phyloP scores from a whole-genome alignment of 2,797 vertebrate species.

The Mus caroli region DNA sequence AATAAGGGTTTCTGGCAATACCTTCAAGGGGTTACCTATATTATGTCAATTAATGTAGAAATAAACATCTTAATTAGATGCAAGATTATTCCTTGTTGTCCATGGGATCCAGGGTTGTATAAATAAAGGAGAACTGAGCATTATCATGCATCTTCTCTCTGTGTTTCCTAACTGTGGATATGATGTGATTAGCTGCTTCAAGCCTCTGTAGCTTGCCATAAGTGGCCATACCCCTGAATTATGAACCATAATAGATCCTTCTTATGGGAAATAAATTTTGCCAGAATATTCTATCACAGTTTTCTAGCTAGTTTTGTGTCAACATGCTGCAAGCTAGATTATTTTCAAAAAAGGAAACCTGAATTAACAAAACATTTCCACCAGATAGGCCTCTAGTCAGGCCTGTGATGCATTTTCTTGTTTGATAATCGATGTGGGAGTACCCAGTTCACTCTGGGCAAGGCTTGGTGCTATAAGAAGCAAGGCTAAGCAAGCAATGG shows the following conservation, averaged over 20 bases:
- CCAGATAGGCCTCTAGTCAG: neutral
- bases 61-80: neutral
- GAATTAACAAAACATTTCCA: neutral
- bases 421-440: too few species aligned
- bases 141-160: neutral
- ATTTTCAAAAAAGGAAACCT: neutral
- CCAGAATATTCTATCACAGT: neutral
- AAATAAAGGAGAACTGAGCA: neutral
- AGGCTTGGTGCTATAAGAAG: neutral
- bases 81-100: neutral
- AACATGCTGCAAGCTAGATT: neutral
- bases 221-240: neutral
- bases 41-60: neutral
- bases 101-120: neutral
- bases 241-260: too few species aligned
- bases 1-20: neutral
- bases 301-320: neutral
- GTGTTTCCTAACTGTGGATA: neutral
- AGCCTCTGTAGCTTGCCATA: neutral
- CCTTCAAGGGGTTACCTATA: neutral
- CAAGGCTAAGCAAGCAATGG: neutral
- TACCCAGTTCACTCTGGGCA: neutral
- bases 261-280: neutral
- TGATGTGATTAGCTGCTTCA: neutral
- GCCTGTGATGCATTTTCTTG: neutral